A percentile compares a stretch with the other conserved stretches of the same genome.
These are phyloP conservation scores for Saxidomus purpurata DNA, from an alignment of 1,140 invertebrate species.

Conservation along the genomic window DNA sequence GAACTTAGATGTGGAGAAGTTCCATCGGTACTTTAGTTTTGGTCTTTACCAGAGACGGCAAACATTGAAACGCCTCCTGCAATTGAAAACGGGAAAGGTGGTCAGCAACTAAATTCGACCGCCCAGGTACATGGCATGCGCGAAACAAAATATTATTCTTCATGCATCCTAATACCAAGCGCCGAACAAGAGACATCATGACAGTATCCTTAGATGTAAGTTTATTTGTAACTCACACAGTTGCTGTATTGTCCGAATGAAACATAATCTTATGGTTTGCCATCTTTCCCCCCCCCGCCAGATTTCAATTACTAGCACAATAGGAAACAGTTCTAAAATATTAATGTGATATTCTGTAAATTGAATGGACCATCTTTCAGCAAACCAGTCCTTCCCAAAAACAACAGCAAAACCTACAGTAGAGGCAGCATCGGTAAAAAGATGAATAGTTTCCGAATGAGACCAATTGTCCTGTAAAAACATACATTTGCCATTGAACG, in stretches of 20 bases:
- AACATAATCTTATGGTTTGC: constrained; percentile 41
- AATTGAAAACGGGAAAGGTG: constrained; percentile 67
- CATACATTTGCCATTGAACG: constrained; percentile 59
- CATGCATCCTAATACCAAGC: neutral
- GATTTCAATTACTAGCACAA: constrained; percentile 48
- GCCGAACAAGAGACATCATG: constrained; percentile 30
- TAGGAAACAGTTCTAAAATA: constrained; percentile 51
- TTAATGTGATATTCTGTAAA: constrained; percentile 19
- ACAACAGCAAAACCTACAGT: constrained; percentile 6
- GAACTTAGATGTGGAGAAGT: neutral
- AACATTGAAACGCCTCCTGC: neutral
- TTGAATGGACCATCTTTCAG: neutral
- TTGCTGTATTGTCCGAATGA: constrained; percentile 42
- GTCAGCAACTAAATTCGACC: constrained; percentile 49
- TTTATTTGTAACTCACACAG: constrained; percentile 58
- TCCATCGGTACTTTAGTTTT: neutral
- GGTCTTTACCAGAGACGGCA: constrained; percentile 3
- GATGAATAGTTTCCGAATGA: neutral
- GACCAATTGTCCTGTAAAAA: constrained; percentile 33
- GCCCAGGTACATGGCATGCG: constrained; percentile 48
- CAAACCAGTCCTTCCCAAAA: constrained; percentile 48
- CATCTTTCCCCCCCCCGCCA: constrained; percentile 14
- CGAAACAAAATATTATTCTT: constrained; percentile 8
- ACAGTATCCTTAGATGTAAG: neutral
- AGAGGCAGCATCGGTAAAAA: constrained; percentile 55